phyloP scores from a whole-genome alignment of 2,888 invertebrate species.

The Criorhina ranunculi region DNA sequence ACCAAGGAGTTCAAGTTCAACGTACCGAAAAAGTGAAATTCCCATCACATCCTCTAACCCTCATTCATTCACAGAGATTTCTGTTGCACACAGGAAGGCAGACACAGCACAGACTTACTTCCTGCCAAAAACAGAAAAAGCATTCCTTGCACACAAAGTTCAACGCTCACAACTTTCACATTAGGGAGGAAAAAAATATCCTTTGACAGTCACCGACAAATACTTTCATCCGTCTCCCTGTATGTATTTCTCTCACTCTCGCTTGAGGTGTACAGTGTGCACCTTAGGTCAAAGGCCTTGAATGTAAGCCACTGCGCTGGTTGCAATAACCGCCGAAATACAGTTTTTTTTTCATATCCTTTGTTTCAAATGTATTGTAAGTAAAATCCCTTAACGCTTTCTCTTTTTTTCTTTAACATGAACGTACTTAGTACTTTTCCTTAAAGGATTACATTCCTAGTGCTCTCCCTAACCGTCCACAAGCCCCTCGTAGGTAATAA shows the following conservation, averaged over 20 bases:
- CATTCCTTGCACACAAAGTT: conserved; percentile 45
- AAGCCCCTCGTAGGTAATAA: conserved; percentile 22
- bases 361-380: conserved; percentile 9
- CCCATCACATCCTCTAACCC: not conserved
- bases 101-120: conserved; percentile 45
- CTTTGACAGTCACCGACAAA: conserved; percentile 69
- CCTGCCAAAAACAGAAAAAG: conserved; percentile 48
- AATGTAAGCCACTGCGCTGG: conserved; percentile 16
- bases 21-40: conserved; percentile 68
- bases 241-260: conserved; percentile 9
- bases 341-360: not conserved
- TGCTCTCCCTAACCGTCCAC: not conserved
- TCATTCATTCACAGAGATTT: conserved; percentile 10
- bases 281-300: conserved; percentile 70
- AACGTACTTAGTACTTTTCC: conserved; percentile 38
- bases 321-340: conserved; percentile 50
- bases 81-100: conserved; percentile 32
- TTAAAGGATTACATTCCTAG: conserved; percentile 41
- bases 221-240: conserved; percentile 46
- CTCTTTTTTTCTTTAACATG: conserved; percentile 37
- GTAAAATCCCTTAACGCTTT: conserved; percentile 43
- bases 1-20: conserved; percentile 65
- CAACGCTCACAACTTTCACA: conserved; percentile 59
- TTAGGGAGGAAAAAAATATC: conserved; percentile 30
- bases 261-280: conserved; percentile 22